These are phyloP conservation scores for Orthosia gracilis DNA, from an alignment of 2,888 invertebrate species.

Conservation along the genomic window DNA sequence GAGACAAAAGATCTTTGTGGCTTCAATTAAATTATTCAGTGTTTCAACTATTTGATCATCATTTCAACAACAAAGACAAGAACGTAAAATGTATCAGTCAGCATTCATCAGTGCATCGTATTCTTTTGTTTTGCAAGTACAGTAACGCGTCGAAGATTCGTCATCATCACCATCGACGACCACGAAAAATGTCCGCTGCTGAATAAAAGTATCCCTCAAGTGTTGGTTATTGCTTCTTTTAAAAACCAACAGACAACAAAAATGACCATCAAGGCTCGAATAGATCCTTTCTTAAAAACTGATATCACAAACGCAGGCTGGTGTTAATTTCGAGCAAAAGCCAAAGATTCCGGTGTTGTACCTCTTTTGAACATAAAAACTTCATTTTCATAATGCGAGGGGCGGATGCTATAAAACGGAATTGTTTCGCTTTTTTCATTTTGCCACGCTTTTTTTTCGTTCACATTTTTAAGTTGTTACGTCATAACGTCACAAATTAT, in stretches of 20 bases:
- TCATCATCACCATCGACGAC: too few relatives aligned
- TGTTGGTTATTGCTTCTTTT: neutral
- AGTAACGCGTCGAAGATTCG: too few relatives aligned
- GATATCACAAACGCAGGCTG: slow-evolving; percentile 36
- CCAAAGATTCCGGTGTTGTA: slow-evolving; percentile 68
- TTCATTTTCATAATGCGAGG: slow-evolving; percentile 88
- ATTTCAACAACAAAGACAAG: neutral
- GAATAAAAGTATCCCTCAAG: too few relatives aligned
- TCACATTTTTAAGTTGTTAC: slow-evolving; percentile 68
- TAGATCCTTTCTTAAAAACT: slow-evolving; percentile 34
- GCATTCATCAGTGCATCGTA: neutral
- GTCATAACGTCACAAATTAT: slow-evolving; percentile 54
- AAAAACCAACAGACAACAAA: slow-evolving; percentile 1
- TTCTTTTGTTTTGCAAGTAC: neutral
- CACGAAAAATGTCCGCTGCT: too few relatives aligned
- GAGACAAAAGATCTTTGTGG: neutral
- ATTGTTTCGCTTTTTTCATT: slow-evolving; percentile 83
- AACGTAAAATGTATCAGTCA: neutral
- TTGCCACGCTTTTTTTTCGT: slow-evolving; percentile 69
- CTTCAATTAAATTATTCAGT: neutral
- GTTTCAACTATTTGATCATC: neutral
- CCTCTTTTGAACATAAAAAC: slow-evolving; percentile 81
- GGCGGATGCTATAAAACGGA: slow-evolving; percentile 87
- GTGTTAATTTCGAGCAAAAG: slow-evolving; percentile 69
- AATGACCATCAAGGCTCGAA: neutral